Percentiles rank a stretch among this genome's conserved stretches.
Conservation (phyloP, 2,797 vertebrate genomes). For the Siniperca undulata region DNA sequence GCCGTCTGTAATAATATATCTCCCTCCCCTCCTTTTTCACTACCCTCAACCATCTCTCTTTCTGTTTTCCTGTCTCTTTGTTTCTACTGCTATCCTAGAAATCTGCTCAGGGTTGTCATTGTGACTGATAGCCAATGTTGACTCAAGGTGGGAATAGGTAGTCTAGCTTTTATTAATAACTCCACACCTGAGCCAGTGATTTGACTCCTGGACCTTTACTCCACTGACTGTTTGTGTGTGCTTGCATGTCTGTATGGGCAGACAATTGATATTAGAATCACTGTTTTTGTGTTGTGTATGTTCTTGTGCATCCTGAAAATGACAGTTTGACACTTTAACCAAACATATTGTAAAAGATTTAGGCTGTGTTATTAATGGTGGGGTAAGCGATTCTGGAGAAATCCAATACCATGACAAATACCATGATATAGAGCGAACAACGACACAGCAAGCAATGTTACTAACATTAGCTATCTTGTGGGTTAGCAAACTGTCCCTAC, state of each 20-base stretch:
- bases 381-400: no score
- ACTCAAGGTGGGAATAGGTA: conserved; percentile 39
- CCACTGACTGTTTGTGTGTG: neutral
- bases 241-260: neutral
- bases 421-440: no score
- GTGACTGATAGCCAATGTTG: conserved; percentile 65
- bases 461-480: no score
- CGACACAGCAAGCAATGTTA: no score
- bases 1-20: conserved; percentile 63
- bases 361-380: neutral
- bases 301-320: neutral
- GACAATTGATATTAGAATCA: neutral
- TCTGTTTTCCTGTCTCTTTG: conserved; percentile 6
- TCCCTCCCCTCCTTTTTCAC: conserved; percentile 14
- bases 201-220: conserved; percentile 19
- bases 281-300: neutral
- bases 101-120: conserved; percentile 54
- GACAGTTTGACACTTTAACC: neutral
- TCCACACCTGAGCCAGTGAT: conserved; percentile 25
- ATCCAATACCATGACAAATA: no score
- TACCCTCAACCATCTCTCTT: conserved; percentile 14
- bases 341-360: neutral
- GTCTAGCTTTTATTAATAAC: conserved; percentile 31
- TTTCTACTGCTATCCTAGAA: conserved; percentile 27
- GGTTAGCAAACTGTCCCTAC: no score